Evolutionary conservation across 2,888 invertebrate genomes (phyloP).

Genomic region (Drosophila gaucha): DNA sequence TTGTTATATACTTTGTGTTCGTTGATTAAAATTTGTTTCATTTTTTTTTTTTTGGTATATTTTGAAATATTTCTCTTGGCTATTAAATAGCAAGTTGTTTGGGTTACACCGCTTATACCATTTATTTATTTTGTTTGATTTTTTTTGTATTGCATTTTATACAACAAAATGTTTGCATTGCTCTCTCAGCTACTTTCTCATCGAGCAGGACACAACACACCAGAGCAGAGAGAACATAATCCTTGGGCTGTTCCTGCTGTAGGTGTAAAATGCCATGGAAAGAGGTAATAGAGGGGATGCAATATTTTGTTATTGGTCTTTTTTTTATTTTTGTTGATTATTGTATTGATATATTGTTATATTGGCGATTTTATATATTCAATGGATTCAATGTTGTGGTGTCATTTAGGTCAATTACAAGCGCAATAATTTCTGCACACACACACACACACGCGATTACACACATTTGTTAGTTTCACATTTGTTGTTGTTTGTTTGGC

Average conservation of each 20-base stretch:
- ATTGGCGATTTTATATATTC: slow-evolving; percentile 20
- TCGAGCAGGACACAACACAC: slow-evolving; percentile 40
- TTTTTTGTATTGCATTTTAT: slow-evolving; percentile 24
- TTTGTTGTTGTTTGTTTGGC: slow-evolving; percentile 36
- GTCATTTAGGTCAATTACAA: slow-evolving; percentile 46
- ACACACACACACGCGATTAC: slow-evolving; percentile 20
- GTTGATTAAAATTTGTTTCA: slow-evolving; percentile 12
- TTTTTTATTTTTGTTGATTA: not conserved
- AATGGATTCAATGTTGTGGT: slow-evolving; percentile 21
- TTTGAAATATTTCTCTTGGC: not conserved
- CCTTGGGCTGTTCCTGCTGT: slow-evolving; percentile 83
- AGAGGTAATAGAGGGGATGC: slow-evolving; percentile 47
- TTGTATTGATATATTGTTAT: slow-evolving; percentile 15
- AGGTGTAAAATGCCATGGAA: slow-evolving; percentile 41
- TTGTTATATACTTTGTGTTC: too few relatives aligned
- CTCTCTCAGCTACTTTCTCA: slow-evolving; percentile 23
- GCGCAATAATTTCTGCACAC: slow-evolving; percentile 26
- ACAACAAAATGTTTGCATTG: slow-evolving; percentile 41
- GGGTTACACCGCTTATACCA: not conserved
- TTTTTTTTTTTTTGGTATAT: slow-evolving; percentile 23
- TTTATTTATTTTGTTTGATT: slow-evolving; percentile 2
- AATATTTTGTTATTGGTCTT: slow-evolving; percentile 34
- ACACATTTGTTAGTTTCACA: slow-evolving; percentile 31
- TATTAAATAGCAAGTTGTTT: slow-evolving; percentile 2
- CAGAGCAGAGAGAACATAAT: slow-evolving; percentile 83